Evolutionary conservation across 2,797 vertebrate species (phyloP).

Genomic region (Chaunax sp.): DNA sequence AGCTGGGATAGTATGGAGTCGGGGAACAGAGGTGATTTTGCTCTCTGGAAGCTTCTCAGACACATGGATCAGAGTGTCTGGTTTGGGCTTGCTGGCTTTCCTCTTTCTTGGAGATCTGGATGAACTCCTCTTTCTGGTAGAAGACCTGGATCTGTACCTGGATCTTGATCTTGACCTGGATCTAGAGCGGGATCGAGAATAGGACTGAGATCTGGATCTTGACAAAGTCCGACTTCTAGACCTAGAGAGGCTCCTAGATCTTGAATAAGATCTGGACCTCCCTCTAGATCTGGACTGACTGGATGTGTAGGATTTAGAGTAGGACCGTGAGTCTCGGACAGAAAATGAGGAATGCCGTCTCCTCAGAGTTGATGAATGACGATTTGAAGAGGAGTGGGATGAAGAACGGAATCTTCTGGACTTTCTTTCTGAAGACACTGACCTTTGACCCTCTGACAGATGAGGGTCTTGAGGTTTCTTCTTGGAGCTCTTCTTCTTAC

Average conservation of each 20-base stretch:
- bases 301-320: slow-evolving; percentile 85
- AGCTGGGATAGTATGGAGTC: slow-evolving; percentile 69
- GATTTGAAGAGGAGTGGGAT: slow-evolving; percentile 84
- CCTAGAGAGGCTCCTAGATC: slow-evolving; percentile 75
- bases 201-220: slow-evolving; percentile 80
- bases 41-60: slow-evolving; percentile 79
- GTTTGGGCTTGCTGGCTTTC: slow-evolving; percentile 79
- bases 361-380: slow-evolving; percentile 82
- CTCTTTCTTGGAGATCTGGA: slow-evolving; percentile 82
- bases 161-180: slow-evolving; percentile 77
- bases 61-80: slow-evolving; percentile 72
- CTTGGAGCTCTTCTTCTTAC: slow-evolving; percentile 86
- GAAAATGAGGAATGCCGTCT: slow-evolving; percentile 80
- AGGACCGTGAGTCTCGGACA: slow-evolving; percentile 84
- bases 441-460: slow-evolving; percentile 80
- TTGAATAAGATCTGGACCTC: slow-evolving; percentile 78
- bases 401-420: slow-evolving; percentile 82
- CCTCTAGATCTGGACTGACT: slow-evolving; percentile 79
- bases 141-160: slow-evolving; percentile 81
- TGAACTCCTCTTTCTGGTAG: slow-evolving; percentile 70
- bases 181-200: slow-evolving; percentile 77
- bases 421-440: slow-evolving; percentile 83
- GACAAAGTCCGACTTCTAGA: slow-evolving; percentile 74
- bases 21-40: slow-evolving; percentile 63
- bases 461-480: slow-evolving; percentile 65